Percentiles rank a stretch among this genome's conserved stretches.
These are phyloP conservation scores for Nothocercus nigrocapillus DNA, from an alignment of 2,113 vertebrate species.

Conservation along the genomic window DNA sequence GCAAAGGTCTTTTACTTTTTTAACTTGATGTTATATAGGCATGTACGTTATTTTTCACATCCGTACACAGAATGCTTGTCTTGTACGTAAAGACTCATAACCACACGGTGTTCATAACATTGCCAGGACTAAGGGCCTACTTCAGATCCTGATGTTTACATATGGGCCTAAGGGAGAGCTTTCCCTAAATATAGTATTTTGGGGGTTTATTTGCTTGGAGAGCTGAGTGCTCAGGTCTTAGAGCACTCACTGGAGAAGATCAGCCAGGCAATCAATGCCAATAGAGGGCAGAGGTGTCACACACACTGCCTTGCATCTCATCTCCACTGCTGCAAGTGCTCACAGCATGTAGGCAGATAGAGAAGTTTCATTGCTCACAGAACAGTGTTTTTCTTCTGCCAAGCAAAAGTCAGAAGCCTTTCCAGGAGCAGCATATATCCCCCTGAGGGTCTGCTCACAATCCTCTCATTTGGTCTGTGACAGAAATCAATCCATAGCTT, in stretches of 20 bases:
- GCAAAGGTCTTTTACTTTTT: background rate
- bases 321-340: background rate
- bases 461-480: background rate
- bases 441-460: background rate
- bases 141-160: background rate
- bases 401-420: background rate
- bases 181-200: background rate
- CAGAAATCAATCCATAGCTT: background rate
- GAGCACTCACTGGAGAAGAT: background rate
- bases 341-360: background rate
- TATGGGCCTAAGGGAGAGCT: background rate
- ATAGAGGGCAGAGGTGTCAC: constrained; percentile 53
- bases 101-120: background rate
- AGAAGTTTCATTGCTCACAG: background rate
- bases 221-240: no score
- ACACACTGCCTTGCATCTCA: rapidly evolving
- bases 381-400: background rate
- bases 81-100: background rate
- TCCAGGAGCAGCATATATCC: background rate
- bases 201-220: background rate
- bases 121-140: background rate
- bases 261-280: background rate
- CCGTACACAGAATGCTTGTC: background rate
- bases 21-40: background rate
- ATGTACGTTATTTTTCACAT: background rate